A percentile compares a stretch with the other conserved stretches of the same genome.
Evolutionary conservation across 2,113 vertebrate species (phyloP).

Genomic region (Oryctolagus cuniculus): DNA sequence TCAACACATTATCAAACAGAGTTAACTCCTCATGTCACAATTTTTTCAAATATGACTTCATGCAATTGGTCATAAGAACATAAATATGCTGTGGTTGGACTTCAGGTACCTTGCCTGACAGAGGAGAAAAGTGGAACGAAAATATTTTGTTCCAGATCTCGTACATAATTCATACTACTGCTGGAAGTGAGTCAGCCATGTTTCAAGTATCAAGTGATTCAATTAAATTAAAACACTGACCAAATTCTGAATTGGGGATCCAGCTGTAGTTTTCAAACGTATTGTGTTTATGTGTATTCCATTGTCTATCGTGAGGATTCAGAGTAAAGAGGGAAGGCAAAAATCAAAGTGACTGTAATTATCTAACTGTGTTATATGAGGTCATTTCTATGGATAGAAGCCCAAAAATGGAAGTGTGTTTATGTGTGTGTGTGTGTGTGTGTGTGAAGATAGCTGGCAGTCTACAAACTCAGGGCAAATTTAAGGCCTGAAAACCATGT

Average conservation of each 20-base stretch:
- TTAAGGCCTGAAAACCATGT: not conserved
- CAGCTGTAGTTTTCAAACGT: not conserved
- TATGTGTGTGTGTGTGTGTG: not conserved
- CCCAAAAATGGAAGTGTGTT: too few relatives aligned
- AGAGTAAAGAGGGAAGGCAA: not conserved
- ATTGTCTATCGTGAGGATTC: not conserved
- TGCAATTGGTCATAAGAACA: constrained; percentile 19
- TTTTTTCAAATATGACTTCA: constrained; percentile 48
- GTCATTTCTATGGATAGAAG: not conserved
- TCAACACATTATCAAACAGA: constrained; percentile 6
- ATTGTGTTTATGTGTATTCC: not conserved
- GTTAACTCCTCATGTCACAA: not conserved
- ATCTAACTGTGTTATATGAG: not conserved
- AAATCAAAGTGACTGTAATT: not conserved
- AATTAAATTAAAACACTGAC: constrained; percentile 37
- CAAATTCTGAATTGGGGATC: not conserved
- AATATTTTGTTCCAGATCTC: constrained; percentile 6
- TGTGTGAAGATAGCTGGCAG: not conserved
- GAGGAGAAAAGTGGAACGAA: constrained; percentile 2
- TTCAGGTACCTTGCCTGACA: constrained; percentile 15
- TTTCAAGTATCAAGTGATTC: not conserved
- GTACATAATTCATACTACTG: constrained; percentile 46
- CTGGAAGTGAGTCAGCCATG: not conserved
- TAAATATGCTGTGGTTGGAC: not conserved
- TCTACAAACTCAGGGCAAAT: not conserved